Evolutionary conservation across 2,888 invertebrate genomes (phyloP).

Genomic region (Nymphalis polychloros): DNA sequence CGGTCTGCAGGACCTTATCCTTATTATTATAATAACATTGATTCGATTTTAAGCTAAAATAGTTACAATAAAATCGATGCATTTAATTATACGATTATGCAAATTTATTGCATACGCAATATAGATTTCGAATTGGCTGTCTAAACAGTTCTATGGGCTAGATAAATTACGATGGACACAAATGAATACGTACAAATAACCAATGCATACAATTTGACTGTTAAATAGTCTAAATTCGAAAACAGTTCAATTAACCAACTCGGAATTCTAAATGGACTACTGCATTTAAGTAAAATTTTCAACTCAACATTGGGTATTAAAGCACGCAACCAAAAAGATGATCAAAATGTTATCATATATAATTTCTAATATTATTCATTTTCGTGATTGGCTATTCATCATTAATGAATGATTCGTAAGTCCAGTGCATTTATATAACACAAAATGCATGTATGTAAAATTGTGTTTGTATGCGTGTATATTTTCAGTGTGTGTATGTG

Average conservation of each 20-base stretch:
- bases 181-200: conserved; percentile 24
- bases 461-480: too few species aligned
- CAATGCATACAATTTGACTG: conserved; percentile 21
- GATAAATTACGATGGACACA: conserved; percentile 12
- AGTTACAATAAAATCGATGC: conserved; percentile 1
- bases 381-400: too few species aligned
- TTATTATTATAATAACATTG: too few species aligned
- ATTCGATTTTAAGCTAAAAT: neutral
- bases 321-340: neutral
- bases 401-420: neutral
- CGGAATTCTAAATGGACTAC: conserved; percentile 16
- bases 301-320: neutral
- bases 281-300: neutral
- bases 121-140: conserved; percentile 4
- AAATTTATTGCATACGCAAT: conserved; percentile 3
- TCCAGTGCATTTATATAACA: too few species aligned
- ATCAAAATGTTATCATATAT: too few species aligned
- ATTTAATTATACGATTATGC: conserved; percentile 12
- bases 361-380: too few species aligned
- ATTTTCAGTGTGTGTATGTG: too few species aligned
- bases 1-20: too few species aligned
- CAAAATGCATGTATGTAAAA: too few species aligned
- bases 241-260: conserved; percentile 31
- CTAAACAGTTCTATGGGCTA: conserved; percentile 8
- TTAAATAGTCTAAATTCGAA: conserved; percentile 27